A percentile compares a stretch with the other conserved stretches of the same genome.
phyloP scores from a whole-genome alignment of 1,140 invertebrate species.

The Ostrea denselamellosa region DNA sequence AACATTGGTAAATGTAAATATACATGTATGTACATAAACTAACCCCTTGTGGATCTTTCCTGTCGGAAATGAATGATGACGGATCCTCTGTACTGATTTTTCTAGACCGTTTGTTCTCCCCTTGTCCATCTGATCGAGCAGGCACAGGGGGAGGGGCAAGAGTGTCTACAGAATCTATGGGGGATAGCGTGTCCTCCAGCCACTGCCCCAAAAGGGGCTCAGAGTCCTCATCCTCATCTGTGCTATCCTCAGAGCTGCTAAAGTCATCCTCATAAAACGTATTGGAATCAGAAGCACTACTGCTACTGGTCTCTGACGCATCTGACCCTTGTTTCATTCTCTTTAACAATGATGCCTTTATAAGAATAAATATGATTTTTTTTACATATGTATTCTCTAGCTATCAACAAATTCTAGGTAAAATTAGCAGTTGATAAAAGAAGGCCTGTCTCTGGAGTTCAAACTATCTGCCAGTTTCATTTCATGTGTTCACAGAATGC shows the following conservation, averaged over 20 bases:
- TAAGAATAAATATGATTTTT: neutral
- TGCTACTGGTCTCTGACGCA: slow-evolving; percentile 73
- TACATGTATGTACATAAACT: slow-evolving; percentile 68
- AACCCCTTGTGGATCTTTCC: slow-evolving; percentile 92
- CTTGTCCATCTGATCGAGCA: slow-evolving; percentile 67
- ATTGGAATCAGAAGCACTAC: slow-evolving; percentile 91
- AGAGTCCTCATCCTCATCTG: slow-evolving; percentile 90
- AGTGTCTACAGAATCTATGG: slow-evolving; percentile 80
- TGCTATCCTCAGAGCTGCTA: slow-evolving; percentile 92
- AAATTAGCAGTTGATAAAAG: no score
- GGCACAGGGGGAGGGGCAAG: slow-evolving; percentile 71
- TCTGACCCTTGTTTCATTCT: slow-evolving; percentile 71
- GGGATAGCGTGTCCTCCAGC: slow-evolving; percentile 94
- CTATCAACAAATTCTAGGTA: neutral
- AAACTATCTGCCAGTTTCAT: no score
- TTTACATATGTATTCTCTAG: neutral
- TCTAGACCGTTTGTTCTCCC: slow-evolving; percentile 69
- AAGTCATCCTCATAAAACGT: slow-evolving; percentile 95
- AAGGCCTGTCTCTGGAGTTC: no score
- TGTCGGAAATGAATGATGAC: slow-evolving; percentile 88
- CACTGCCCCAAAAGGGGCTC: slow-evolving; percentile 94
- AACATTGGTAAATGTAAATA: no score
- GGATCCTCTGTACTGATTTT: slow-evolving; percentile 70
- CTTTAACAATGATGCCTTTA: slow-evolving; percentile 70
- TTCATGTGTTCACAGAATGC: no score